Evolutionary conservation across 37 sponge, comb jelly and placozoan species (phyloP), one percentile per base, ranked within the genome.

Genomic region (Spongia lamella): DNA sequence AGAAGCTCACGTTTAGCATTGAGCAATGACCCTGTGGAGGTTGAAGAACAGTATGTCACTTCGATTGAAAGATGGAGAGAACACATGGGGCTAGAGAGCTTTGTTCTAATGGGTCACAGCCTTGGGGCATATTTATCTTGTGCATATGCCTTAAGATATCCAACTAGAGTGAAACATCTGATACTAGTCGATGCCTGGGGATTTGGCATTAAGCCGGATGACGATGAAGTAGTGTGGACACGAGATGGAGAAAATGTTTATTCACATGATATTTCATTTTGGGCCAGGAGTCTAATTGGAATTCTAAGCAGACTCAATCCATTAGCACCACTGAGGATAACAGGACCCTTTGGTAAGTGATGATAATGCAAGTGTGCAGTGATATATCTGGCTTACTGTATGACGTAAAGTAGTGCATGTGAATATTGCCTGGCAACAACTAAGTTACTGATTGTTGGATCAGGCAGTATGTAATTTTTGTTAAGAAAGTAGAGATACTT

Each of bases 181-280:
- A 61, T 97, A 0, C 87, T 97, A 63, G 92, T 84, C 53, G 97
- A 97, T 39, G 94, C 94, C 9, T 97, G 97, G 97, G 96, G 96
- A 6, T 81, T 89, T 40, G 39, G 77, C 30, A 27, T 22, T 16
- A 37, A 30, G n/a, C 80, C 81, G 1, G 68, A 20, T 32, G 57
- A 31, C 9, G 59, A 25, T 3, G 68, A 53, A 3, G 37, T 43
- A 13, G 47, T 43, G 7, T 43, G 47, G 47, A 43, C 47, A 43
- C 47, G 47, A 43, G 7, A 43, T 5, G 47, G 47, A 43, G 47
- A 43, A 9, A 43, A 43, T 43, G 47, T 43, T 43, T 43, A 43
- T 43, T 43, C 47, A 43, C 5, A 43, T 43, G 47, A 43, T 13
- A 9, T 43, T 43, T 43, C 81, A 25, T 52, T 56, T 54, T 66